Evolutionary conservation across 2,113 vertebrate species (phyloP).

Genomic region (Ammodytes dubius): DNA sequence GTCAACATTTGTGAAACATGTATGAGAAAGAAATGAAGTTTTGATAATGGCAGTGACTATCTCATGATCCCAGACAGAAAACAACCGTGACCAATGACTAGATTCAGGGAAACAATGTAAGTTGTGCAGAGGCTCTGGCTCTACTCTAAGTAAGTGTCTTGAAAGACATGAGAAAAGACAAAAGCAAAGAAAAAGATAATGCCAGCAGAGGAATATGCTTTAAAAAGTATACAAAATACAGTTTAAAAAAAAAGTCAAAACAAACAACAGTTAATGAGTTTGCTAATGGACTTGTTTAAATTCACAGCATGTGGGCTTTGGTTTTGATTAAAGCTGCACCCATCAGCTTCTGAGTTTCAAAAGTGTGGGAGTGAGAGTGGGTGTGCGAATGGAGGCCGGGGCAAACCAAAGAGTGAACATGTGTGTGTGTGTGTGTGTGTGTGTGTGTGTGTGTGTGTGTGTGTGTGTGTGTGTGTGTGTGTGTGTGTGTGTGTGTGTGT

Average conservation of each 20-base stretch:
- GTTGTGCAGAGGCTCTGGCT: conserved; percentile 4
- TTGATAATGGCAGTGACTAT: neutral
- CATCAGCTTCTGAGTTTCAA: conserved; percentile 53
- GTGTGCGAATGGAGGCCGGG: conserved; percentile 39
- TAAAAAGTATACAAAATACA: conserved; percentile 36
- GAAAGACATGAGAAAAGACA: conserved; percentile 19
- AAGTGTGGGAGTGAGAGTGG: conserved; percentile 51
- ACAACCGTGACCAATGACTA: conserved; percentile 34
- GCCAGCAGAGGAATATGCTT: conserved; percentile 8
- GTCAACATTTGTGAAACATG: neutral
- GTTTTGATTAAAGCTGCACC: conserved; percentile 64
- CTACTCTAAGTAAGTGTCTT: neutral
- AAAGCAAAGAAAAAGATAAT: conserved; percentile 16
- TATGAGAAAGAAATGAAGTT: neutral
- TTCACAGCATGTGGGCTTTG: conserved; percentile 61
- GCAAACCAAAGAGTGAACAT: conserved; percentile 8
- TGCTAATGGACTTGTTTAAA: conserved; percentile 60
- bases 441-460: neutral
- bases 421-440: conserved; percentile 12
- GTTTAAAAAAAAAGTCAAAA: conserved; percentile 33
- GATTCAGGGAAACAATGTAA: conserved; percentile 16
- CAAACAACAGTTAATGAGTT: conserved; percentile 52
- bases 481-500: conserved; percentile 3
- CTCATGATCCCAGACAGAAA: conserved; percentile 18
- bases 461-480: conserved; percentile 10